A percentile compares a stretch with the other conserved stretches of the same genome.
Evolutionary conservation across 2,888 invertebrate genomes (phyloP).

Genomic region (Clanis bilineata): DNA sequence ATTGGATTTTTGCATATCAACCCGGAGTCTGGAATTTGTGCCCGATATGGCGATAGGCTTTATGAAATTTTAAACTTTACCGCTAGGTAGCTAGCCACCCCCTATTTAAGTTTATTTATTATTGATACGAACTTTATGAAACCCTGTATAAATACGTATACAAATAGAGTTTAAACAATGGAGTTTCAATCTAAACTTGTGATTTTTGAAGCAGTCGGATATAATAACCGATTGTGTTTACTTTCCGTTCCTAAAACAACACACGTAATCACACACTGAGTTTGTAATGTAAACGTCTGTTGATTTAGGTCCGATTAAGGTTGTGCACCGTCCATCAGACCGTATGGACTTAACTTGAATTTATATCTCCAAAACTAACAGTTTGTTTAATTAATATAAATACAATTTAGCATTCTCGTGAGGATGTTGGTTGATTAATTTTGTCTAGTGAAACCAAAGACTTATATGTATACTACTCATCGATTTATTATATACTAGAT

Average conservation of each 20-base stretch:
- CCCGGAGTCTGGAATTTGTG: no score
- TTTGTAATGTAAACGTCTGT: conserved; percentile 26
- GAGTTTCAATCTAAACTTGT: not conserved
- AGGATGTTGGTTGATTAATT: not conserved
- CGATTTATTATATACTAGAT: no score
- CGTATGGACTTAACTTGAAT: conserved; percentile 9
- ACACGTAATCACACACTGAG: conserved; percentile 16
- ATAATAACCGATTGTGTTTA: conserved; percentile 13
- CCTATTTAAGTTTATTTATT: no score
- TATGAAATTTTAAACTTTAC: no score
- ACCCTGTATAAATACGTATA: no score
- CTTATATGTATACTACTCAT: no score
- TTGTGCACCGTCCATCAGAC: conserved; percentile 14
- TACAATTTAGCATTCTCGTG: not conserved
- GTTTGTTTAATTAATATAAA: conserved; percentile 9
- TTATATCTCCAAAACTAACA: conserved; percentile 15
- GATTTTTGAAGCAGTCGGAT: not conserved
- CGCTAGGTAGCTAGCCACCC: no score
- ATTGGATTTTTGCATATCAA: no score
- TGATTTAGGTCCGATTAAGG: conserved; percentile 29
- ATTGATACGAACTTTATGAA: no score
- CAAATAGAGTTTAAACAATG: no score
- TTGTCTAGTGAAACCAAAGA: not conserved
- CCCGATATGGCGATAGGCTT: no score
- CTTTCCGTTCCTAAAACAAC: conserved; percentile 20